Evolutionary conservation across 2,113 vertebrate genomes (phyloP).

Genomic region (Tringa solitaria): DNA sequence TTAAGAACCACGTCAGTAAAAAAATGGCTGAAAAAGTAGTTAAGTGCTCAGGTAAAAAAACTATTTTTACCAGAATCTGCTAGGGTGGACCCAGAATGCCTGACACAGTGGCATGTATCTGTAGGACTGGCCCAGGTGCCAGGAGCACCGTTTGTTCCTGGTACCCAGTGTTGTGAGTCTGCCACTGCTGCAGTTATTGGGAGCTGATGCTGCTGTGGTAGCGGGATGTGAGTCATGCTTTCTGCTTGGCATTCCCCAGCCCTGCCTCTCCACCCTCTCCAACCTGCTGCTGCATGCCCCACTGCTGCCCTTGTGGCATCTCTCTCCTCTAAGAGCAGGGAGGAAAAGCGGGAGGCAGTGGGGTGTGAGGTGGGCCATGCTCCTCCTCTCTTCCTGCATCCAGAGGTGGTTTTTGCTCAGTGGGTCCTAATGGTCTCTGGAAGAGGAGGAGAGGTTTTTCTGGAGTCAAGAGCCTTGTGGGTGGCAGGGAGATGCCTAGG

Average conservation of each 20-base stretch:
- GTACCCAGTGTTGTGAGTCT: not conserved
- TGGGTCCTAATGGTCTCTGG: not conserved
- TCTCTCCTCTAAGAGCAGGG: not conserved
- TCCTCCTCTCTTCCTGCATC: not conserved
- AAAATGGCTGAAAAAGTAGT: not conserved
- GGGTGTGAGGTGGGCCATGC: not conserved
- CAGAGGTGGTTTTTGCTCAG: not conserved
- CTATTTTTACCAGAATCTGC: not conserved
- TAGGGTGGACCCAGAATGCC: not conserved
- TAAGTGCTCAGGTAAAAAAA: conserved; percentile 42
- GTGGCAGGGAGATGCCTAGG: not conserved
- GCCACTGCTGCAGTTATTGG: rapidly evolving
- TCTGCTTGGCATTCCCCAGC: not conserved
- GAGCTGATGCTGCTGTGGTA: not conserved
- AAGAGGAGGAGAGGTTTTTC: not conserved
- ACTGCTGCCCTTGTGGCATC: not conserved
- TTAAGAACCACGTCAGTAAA: not conserved
- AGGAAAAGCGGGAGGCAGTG: rapidly evolving
- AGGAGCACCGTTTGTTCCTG: not conserved
- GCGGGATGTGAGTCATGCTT: not conserved
- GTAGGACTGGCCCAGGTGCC: not conserved
- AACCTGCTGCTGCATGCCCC: not conserved
- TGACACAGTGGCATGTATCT: not conserved
- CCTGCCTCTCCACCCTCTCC: not conserved
- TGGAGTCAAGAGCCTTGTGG: not conserved